Evolutionary conservation across 2,888 invertebrate genomes (phyloP).

Genomic region (Acanthosoma haemorrhoidale): DNA sequence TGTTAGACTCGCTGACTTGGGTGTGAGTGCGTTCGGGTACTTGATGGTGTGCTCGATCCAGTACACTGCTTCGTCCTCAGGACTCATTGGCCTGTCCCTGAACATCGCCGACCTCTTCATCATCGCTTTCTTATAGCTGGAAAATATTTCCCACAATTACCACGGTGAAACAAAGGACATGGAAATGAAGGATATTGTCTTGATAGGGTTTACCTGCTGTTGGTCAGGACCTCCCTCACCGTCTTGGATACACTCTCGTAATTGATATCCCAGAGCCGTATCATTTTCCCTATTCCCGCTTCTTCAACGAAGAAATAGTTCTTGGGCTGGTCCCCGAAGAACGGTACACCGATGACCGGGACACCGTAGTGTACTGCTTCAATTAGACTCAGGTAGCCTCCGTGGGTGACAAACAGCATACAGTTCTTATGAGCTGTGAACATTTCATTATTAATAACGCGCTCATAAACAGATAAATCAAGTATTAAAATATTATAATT

Average conservation of each 20-base stretch:
- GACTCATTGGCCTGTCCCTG: slow-evolving; percentile 28
- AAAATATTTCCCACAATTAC: too few species aligned
- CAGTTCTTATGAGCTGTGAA: slow-evolving; percentile 39
- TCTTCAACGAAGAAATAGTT: slow-evolving; percentile 30
- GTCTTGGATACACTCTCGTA: background rate
- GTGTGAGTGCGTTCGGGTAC: slow-evolving; percentile 31
- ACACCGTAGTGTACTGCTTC: slow-evolving; percentile 25
- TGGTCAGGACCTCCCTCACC: background rate
- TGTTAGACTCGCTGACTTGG: slow-evolving; percentile 25
- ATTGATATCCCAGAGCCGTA: background rate
- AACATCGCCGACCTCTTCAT: slow-evolving; percentile 20
- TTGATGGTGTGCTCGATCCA: slow-evolving; percentile 37
- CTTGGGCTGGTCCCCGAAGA: slow-evolving; percentile 39
- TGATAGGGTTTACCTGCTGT: slow-evolving; percentile 2
- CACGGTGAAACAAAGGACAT: too few species aligned
- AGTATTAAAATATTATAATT: too few species aligned
- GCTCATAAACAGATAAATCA: too few species aligned
- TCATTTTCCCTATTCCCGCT: slow-evolving; percentile 25
- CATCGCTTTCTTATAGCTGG: slow-evolving; percentile 29
- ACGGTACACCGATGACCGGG: slow-evolving; percentile 37
- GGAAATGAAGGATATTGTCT: too few species aligned
- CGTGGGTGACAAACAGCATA: slow-evolving; percentile 39
- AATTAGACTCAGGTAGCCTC: slow-evolving; percentile 36
- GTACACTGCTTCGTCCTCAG: slow-evolving; percentile 34
- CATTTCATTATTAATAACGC: too few species aligned